Evolutionary conservation across 2,113 vertebrate genomes (phyloP).

Genomic region (Syrrhaptes paradoxus): DNA sequence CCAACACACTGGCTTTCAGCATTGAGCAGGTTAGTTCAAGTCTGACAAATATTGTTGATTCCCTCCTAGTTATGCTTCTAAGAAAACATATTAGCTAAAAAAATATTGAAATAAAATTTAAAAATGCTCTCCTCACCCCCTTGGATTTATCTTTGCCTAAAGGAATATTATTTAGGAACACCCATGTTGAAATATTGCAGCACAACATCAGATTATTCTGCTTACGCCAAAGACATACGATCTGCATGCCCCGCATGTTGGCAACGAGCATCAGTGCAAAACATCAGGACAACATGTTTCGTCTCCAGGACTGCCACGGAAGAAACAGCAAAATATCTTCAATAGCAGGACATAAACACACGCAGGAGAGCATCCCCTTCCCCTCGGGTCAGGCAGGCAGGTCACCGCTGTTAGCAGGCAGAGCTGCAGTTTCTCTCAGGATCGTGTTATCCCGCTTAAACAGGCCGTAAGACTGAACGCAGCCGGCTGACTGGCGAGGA

Average conservation of each 20-base stretch:
- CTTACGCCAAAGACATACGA: neutral
- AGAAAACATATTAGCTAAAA: neutral
- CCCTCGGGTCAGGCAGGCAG: neutral
- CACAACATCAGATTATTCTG: neutral
- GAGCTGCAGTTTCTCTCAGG: neutral
- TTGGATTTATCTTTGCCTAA: neutral
- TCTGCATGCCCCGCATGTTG: neutral
- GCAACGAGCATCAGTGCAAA: neutral
- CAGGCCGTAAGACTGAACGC: neutral
- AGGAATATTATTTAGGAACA: neutral
- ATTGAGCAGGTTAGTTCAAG: neutral
- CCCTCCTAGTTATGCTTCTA: neutral
- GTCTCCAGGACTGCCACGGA: neutral
- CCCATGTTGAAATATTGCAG: neutral
- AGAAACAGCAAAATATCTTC: neutral
- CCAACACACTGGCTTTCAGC: neutral
- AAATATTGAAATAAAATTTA: neutral
- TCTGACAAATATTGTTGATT: neutral
- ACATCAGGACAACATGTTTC: neutral
- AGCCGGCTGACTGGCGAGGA: neutral
- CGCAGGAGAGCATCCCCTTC: neutral
- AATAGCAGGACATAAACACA: neutral
- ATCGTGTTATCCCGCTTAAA: accelerated
- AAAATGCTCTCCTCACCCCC: neutral
- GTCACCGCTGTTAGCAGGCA: neutral